Evolutionary conservation across 2,797 vertebrate species (phyloP).

Genomic region (Phrynocephalus vlangalii): DNA sequence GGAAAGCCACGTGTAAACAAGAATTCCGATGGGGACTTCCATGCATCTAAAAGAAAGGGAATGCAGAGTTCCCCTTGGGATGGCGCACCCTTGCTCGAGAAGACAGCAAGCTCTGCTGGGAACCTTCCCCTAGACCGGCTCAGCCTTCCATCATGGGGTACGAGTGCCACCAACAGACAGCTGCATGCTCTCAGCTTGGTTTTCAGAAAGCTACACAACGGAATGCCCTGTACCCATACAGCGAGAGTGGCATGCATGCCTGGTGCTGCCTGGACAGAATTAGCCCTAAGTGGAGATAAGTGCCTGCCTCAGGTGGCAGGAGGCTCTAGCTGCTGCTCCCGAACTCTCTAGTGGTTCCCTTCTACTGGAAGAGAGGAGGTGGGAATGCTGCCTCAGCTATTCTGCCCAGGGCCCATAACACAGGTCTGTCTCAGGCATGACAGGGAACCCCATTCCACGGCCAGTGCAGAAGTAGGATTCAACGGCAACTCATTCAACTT

Average conservation of each 20-base stretch:
- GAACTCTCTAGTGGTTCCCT: background rate
- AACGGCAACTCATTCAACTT: background rate
- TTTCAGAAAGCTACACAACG: too few relatives aligned
- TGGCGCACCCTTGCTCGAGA: background rate
- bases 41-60: background rate
- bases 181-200: background rate
- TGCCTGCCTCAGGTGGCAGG: background rate
- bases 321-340: background rate
- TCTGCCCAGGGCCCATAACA: background rate
- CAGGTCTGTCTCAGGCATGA: background rate
- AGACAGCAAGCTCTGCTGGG: background rate
- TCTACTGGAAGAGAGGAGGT: background rate
- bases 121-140: background rate
- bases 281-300: background rate
- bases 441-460: background rate
- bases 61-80: background rate
- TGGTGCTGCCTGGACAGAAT: background rate
- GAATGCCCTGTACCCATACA: background rate
- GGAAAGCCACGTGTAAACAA: background rate
- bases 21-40: background rate
- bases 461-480: background rate
- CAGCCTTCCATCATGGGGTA: background rate
- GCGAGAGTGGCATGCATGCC: background rate
- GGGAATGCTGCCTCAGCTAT: too few relatives aligned
- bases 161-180: background rate